phyloP scores from a whole-genome alignment of 2,113 vertebrate species.

The Xiphophorus couchianus region DNA sequence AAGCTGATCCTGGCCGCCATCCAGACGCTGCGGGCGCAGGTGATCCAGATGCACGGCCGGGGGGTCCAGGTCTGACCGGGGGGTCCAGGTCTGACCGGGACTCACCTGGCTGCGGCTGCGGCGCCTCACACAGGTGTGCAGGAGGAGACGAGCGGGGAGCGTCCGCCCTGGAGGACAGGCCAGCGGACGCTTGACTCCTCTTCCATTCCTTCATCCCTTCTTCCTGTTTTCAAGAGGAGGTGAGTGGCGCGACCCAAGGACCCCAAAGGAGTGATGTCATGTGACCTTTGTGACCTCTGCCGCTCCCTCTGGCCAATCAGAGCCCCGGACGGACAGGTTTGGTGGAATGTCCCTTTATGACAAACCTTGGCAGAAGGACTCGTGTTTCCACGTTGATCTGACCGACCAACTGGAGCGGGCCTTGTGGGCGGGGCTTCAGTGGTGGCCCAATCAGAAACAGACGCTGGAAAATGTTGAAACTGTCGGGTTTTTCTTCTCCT shows the following conservation, averaged over 20 bases:
- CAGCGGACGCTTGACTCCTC: no score
- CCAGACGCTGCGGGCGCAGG: constrained; percentile 88
- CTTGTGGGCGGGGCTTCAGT: neutral
- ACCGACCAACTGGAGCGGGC: constrained; percentile 14
- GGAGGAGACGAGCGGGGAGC: constrained; percentile 6
- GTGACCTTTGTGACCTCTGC: constrained; percentile 41
- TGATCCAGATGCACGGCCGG: constrained; percentile 92
- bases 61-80: constrained; percentile 89
- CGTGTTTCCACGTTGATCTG: neutral
- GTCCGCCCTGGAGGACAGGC: constrained; percentile 41
- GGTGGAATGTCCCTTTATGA: constrained; percentile 47
- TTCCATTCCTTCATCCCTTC: no score
- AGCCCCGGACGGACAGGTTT: neutral
- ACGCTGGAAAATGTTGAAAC: constrained; percentile 31
- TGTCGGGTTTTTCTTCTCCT: neutral
- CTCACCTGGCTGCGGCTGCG: neutral
- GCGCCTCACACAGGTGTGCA: constrained; percentile 11
- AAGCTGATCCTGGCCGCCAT: constrained; percentile 89
- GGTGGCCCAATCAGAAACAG: neutral
- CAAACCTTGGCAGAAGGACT: neutral
- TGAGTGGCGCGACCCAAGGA: neutral
- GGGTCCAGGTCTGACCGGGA: constrained; percentile 87
- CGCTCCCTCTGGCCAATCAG: neutral
- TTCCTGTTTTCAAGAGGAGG: no score
- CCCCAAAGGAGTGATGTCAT: constrained; percentile 55